Conservation (phyloP, 2,888 invertebrate genomes). For the Meiosimyza platycephala region DNA sequence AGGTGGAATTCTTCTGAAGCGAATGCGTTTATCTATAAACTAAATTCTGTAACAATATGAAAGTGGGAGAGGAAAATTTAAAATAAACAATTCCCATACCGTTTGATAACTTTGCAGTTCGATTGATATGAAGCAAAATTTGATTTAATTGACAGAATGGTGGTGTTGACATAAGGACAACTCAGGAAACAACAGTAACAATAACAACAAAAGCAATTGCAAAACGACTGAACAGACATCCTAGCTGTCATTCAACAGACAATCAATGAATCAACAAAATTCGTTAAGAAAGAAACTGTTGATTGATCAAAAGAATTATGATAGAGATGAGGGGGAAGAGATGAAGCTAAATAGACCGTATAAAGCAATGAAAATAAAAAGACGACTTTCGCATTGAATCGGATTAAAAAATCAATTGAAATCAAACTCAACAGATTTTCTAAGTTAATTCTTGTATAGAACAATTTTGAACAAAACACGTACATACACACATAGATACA, state of each 20-base stretch:
- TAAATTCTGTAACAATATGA: too few species aligned
- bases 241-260: not conserved
- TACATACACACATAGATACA: too few species aligned
- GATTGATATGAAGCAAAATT: not conserved
- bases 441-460: too few species aligned
- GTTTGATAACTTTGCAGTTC: not conserved
- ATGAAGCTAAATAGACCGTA: too few species aligned
- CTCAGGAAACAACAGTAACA: not conserved
- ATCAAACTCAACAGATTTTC: too few species aligned
- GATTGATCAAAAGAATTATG: constrained; percentile 14
- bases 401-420: too few species aligned
- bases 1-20: not conserved
- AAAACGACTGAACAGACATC: not conserved
- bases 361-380: too few species aligned
- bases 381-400: too few species aligned
- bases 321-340: not conserved
- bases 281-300: not conserved
- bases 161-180: not conserved
- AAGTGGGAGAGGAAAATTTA: too few species aligned
- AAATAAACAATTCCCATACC: not conserved
- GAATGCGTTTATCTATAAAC: too few species aligned
- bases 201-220: not conserved
- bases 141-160: constrained; percentile 10
- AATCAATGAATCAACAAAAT: not conserved
- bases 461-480: too few species aligned